These are phyloP conservation scores for Ptychochromis oligacanthus DNA, from an alignment of 2,113 vertebrate genomes.

Conservation along the genomic window DNA sequence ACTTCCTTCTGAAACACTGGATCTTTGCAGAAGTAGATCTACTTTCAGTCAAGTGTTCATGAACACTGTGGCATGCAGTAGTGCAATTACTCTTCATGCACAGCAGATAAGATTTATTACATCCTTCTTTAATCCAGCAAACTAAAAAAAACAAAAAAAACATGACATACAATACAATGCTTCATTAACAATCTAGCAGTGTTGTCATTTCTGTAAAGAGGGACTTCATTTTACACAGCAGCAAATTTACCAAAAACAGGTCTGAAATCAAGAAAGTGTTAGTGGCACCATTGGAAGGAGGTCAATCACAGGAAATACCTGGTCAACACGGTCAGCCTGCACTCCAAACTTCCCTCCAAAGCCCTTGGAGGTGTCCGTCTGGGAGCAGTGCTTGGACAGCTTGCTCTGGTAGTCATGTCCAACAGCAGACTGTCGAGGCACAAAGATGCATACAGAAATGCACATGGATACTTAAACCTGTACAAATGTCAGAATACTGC, in stretches of 20 bases:
- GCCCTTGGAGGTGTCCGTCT: conserved; percentile 91
- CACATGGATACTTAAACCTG: background rate
- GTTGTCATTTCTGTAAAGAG: background rate
- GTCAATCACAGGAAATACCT: conserved; percentile 78
- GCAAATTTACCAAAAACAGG: background rate
- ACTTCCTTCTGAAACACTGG: background rate
- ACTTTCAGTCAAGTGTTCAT: background rate
- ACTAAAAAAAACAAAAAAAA: too few relatives aligned
- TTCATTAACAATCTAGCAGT: background rate
- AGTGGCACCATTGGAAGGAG: background rate
- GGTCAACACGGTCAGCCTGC: conserved; percentile 91
- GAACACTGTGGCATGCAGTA: background rate
- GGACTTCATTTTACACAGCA: background rate
- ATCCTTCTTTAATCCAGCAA: background rate
- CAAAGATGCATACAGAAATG: background rate
- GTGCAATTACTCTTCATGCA: too few relatives aligned
- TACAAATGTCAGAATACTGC: background rate
- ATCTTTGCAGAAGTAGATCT: background rate
- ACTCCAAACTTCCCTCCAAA: conserved; percentile 97
- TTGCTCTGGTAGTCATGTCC: conserved; percentile 95
- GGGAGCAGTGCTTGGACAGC: conserved; percentile 94
- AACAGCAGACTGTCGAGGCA: conserved; percentile 87
- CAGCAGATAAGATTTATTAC: too few relatives aligned
- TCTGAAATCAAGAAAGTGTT: background rate
- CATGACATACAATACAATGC: background rate